phyloP scores from a whole-genome alignment of 2,797 vertebrate genomes.

The Artibeus lituratus region DNA sequence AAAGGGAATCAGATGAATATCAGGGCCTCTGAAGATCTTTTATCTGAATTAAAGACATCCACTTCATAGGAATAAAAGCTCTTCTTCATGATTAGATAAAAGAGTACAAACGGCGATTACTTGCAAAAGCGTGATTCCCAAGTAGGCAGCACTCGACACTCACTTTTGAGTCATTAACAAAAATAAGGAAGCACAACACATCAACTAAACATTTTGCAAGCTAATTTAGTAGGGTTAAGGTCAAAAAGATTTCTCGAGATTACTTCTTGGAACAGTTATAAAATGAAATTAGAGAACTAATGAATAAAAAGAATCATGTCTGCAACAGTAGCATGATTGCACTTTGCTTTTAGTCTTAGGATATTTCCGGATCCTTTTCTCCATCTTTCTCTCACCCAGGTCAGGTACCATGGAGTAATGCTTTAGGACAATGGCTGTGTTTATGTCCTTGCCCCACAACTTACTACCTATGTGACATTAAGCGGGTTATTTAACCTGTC shows the following conservation, averaged over 20 bases:
- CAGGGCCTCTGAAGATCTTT: neutral
- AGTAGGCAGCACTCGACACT: neutral
- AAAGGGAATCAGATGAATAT: neutral
- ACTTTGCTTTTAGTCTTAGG: neutral
- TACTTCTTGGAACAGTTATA: neutral
- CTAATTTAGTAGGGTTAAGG: neutral
- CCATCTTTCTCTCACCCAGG: neutral
- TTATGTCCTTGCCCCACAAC: neutral
- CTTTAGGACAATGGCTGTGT: neutral
- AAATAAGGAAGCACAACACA: neutral
- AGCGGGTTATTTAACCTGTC: neutral
- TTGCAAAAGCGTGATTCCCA: neutral
- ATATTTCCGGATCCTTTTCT: neutral
- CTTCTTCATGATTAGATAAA: neutral
- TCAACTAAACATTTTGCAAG: neutral
- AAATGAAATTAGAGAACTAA: neutral
- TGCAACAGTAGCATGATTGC: neutral
- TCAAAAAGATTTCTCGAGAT: neutral
- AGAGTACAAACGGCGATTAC: neutral
- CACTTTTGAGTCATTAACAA: conserved; percentile 6
- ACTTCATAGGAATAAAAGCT: neutral
- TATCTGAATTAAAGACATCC: neutral
- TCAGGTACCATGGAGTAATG: neutral
- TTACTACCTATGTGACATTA: neutral
- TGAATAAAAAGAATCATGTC: neutral